Conservation (phyloP, 2,888 invertebrate species). For the Neoitamus cyanurus region DNA sequence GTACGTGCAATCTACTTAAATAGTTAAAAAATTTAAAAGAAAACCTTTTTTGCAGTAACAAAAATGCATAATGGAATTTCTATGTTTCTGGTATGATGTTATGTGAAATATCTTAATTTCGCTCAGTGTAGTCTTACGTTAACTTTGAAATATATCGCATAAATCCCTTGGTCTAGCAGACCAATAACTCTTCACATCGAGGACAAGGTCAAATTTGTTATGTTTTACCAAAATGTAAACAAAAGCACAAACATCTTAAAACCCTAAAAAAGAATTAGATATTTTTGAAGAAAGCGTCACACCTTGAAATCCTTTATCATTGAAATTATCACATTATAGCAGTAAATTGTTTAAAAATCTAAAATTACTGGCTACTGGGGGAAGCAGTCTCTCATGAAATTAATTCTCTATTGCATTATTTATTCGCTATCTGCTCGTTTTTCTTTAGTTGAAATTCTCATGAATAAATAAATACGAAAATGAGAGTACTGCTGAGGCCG, state of each 20-base stretch:
- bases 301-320: not conserved
- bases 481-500: not conserved
- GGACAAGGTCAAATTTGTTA: too few species aligned
- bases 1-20: too few species aligned
- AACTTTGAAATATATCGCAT: too few species aligned
- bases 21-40: too few species aligned
- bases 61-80: too few species aligned
- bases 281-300: not conserved
- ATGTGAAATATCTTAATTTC: too few species aligned
- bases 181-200: too few species aligned
- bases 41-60: too few species aligned
- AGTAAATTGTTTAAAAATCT: not conserved
- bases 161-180: too few species aligned
- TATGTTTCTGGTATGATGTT: too few species aligned
- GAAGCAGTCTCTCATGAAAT: not conserved
- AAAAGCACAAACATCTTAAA: not conserved
- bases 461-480: slow-evolving; percentile 1
- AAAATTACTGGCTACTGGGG: not conserved
- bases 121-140: too few species aligned
- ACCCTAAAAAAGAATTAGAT: not conserved
- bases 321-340: not conserved
- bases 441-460: not conserved
- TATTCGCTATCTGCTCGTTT: not conserved
- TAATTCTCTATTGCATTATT: not conserved
- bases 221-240: not conserved